A percentile compares a stretch with the other conserved stretches of the same genome.
Evolutionary conservation across 2,113 vertebrate genomes (phyloP).

Genomic region (Nematolebias whitei): DNA sequence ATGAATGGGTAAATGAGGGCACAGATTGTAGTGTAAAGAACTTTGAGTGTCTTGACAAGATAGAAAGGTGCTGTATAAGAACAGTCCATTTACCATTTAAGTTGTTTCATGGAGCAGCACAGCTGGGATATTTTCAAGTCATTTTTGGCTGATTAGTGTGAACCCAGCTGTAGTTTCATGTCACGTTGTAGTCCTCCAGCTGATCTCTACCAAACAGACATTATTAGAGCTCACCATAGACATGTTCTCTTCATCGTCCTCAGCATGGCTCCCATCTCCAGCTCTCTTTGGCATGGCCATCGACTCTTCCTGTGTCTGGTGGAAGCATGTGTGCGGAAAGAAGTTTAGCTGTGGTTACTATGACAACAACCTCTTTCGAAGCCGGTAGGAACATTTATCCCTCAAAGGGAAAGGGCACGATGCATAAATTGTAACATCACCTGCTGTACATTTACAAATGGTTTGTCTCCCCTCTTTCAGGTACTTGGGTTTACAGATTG

Average conservation of each 20-base stretch:
- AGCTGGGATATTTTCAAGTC: not conserved
- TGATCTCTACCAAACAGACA: not conserved
- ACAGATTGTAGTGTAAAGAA: too few species aligned
- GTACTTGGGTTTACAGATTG: slow-evolving; percentile 91
- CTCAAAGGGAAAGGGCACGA: not conserved
- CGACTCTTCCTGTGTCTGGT: slow-evolving; percentile 89
- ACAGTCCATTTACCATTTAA: too few species aligned
- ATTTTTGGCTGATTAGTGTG: too few species aligned
- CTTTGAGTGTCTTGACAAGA: too few species aligned
- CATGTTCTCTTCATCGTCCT: slow-evolving; percentile 11
- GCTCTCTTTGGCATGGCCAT: slow-evolving; percentile 90
- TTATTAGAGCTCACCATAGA: not conserved
- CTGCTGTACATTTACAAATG: not conserved
- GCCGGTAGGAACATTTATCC: slow-evolving; percentile 79
- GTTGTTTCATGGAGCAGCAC: not conserved
- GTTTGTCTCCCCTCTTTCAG: slow-evolving; percentile 68
- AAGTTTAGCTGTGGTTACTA: slow-evolving; percentile 89
- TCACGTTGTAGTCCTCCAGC: too few species aligned
- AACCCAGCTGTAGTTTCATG: too few species aligned
- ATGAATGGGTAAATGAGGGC: too few species aligned
- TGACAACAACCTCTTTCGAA: slow-evolving; percentile 87
- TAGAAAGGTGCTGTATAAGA: too few species aligned
- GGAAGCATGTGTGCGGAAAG: slow-evolving; percentile 81
- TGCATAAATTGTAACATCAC: not conserved
- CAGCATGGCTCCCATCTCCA: slow-evolving; percentile 93